Conservation (phyloP, 2,113 vertebrate species). For the Lagenorhynchus albirostris region DNA sequence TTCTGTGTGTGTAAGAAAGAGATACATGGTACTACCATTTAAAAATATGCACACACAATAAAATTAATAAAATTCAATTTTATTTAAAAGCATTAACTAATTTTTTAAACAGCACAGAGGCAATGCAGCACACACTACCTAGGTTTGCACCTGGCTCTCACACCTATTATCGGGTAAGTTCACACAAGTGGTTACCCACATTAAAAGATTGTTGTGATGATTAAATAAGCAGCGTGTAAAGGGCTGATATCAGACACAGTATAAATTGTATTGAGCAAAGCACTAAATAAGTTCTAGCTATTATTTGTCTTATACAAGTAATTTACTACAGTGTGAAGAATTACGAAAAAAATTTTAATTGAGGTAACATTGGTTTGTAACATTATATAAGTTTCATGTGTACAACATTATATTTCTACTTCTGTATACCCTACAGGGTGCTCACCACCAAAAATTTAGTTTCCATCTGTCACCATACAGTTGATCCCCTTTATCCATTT, state of each 20-base stretch:
- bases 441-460: neutral
- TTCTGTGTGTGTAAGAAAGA: neutral
- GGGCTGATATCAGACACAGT: neutral
- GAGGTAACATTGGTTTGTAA: neutral
- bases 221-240: neutral
- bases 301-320: neutral
- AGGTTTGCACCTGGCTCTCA: neutral
- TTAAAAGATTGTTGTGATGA: neutral
- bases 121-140: neutral
- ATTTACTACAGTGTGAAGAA: neutral
- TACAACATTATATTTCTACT: neutral
- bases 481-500: neutral
- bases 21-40: neutral
- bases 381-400: neutral
- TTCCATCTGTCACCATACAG: neutral
- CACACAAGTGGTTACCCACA: neutral
- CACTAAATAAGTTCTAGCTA: neutral
- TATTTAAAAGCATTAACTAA: conserved; percentile 9
- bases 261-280: neutral
- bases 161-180: neutral
- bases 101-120: neutral
- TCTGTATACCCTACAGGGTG: neutral
- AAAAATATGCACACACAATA: neutral
- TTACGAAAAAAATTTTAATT: neutral
- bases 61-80: neutral